Conservation (phyloP, 2,113 vertebrate genomes). For the Atlantisia rogersi region DNA sequence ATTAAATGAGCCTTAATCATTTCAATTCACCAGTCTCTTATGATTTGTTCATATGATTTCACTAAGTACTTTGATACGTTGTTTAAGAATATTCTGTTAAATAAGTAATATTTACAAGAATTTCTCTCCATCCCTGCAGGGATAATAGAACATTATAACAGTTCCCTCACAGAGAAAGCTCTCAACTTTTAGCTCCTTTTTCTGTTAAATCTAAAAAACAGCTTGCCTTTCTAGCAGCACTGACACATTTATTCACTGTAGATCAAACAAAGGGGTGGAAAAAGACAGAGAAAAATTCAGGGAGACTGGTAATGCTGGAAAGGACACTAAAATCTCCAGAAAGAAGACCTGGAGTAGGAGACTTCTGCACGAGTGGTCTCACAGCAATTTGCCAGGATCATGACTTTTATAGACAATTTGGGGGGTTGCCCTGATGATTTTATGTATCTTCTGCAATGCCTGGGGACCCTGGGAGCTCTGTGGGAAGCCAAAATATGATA, state of each 20-base stretch:
- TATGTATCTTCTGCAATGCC: not conserved
- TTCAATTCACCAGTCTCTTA: slow-evolving; percentile 39
- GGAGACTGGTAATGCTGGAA: not conserved
- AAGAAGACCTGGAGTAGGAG: not conserved
- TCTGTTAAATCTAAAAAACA: slow-evolving; percentile 49
- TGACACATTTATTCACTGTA: slow-evolving; percentile 24
- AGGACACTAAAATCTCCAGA: not conserved
- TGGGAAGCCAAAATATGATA: not conserved
- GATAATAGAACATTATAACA: slow-evolving; percentile 58
- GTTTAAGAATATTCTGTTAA: slow-evolving; percentile 68
- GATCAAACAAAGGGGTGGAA: slow-evolving; percentile 8
- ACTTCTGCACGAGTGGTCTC: not conserved
- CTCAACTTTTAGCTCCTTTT: slow-evolving; percentile 47
- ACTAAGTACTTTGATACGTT: slow-evolving; percentile 44
- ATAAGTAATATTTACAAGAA: slow-evolving; percentile 65
- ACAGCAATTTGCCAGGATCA: not conserved
- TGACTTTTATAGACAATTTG: not conserved
- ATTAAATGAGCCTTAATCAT: slow-evolving; percentile 29
- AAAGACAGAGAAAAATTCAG: not conserved
- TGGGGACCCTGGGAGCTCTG: not conserved
- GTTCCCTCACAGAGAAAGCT: slow-evolving; percentile 43
- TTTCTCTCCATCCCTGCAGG: slow-evolving; percentile 51
- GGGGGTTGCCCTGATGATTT: not conserved
- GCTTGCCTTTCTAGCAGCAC: slow-evolving; percentile 24
- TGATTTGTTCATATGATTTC: slow-evolving; percentile 48